phyloP scores from a whole-genome alignment of 2,888 invertebrate species.

The Oxystoma pomonae region DNA sequence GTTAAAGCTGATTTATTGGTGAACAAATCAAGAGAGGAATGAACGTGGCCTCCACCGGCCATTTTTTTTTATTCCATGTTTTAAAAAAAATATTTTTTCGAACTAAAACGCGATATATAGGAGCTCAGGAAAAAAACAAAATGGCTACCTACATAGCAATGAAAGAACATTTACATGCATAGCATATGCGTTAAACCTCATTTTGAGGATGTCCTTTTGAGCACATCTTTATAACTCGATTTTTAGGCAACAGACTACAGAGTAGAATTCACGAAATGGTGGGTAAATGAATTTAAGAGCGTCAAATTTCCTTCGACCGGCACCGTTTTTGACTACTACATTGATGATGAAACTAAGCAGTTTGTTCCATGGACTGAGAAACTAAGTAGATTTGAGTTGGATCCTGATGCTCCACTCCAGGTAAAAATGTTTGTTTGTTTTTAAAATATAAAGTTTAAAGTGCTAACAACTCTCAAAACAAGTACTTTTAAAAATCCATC shows the following conservation, averaged over 20 bases:
- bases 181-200: too few relatives aligned
- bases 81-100: too few relatives aligned
- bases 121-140: too few relatives aligned
- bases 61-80: too few relatives aligned
- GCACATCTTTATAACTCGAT: too few relatives aligned
- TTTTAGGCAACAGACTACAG: conserved; percentile 60
- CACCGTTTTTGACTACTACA: conserved; percentile 92
- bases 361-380: conserved; percentile 88
- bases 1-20: too few relatives aligned
- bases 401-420: conserved; percentile 87
- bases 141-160: too few relatives aligned
- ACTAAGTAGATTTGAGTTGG: conserved; percentile 85
- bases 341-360: conserved; percentile 86
- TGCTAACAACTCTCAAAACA: not conserved
- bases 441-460: not conserved
- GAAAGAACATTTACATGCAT: too few relatives aligned
- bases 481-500: too few relatives aligned
- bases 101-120: too few relatives aligned
- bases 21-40: too few relatives aligned
- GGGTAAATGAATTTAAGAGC: conserved; percentile 93
- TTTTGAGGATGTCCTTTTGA: conserved; percentile 4
- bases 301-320: conserved; percentile 89
- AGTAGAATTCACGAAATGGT: conserved; percentile 94
- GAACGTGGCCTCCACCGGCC: too few relatives aligned
- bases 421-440: conserved; percentile 45